Base-by-base conservation (phyloP, 2,797 vertebrate genomes). In the Harpagifer antarcticus region DNA sequence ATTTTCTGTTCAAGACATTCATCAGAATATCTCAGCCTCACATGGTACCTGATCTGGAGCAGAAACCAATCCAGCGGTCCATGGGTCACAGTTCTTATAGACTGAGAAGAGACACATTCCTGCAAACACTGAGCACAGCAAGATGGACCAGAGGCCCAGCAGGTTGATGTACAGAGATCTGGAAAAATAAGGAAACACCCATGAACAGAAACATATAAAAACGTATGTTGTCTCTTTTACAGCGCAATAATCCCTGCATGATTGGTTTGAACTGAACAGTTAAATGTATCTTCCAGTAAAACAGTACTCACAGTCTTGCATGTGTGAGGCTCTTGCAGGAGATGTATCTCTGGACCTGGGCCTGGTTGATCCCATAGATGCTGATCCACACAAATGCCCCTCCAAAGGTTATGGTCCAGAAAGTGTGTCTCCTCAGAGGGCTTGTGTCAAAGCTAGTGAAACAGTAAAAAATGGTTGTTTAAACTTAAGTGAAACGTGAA, bases 311-410 rank as follows among this genome's bases (percentile, higher is more conserved):
- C 98, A 97, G 12, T 96, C 96, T 96, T 74, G 97, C 97, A 0
- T 99, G 97, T 61, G 93, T 92, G 87, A 96, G 90, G 83, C 40
- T 97, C 93, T 96, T 98, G 93, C 98, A 99, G 62, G 98, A 95
- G 81, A 98, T 96, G 82, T 98, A 99, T 94, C 98, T 95, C 89
- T 99, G 98, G 76, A 99, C 97, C 91, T 99, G 98, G 59, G 97
- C 95, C 77, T 99, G 98, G 89, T 98, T 99, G 86, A 96, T 83
- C 1, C 97, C 97, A 0, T 99, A 99, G 70, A 99, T 91, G 42
- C 95, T 82, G 64, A 94, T 88, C 97, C 97, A 99, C 0, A 96
- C 91, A 77, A 98, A 98, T 12, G 96, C 92, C 23, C 97, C 97
- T 40, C 98, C 98, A 12, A 98, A 67, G 23, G 95, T 31, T 64